Percentiles rank a stretch among this genome's conserved stretches.
Evolutionary conservation across 2,888 invertebrate species (phyloP).

Genomic region (Hecatera dysodea): DNA sequence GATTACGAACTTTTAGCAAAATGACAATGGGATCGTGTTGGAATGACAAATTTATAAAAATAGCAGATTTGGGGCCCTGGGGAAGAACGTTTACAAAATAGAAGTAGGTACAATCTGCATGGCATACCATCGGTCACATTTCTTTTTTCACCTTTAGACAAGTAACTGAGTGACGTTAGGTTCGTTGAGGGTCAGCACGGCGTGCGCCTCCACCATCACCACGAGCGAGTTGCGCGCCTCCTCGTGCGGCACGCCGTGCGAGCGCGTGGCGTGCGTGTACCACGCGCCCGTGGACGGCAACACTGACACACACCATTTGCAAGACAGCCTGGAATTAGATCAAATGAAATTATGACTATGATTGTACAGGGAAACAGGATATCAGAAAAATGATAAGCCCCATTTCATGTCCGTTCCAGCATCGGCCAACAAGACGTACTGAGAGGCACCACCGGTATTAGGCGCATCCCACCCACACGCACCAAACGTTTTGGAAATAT

Average conservation of each 20-base stretch:
- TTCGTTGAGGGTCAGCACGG: constrained; percentile 89
- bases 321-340: constrained; percentile 82
- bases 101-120: constrained; percentile 6
- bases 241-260: constrained; percentile 90
- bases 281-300: constrained; percentile 91
- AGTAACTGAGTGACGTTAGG: constrained; percentile 86
- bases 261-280: constrained; percentile 91
- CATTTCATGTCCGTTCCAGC: too few relatives aligned
- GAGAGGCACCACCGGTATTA: too few relatives aligned
- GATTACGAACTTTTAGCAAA: too few relatives aligned
- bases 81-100: constrained; percentile 1
- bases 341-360: neutral
- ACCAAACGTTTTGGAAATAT: too few relatives aligned
- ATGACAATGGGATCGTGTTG: too few relatives aligned
- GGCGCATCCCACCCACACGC: too few relatives aligned
- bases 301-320: constrained; percentile 90
- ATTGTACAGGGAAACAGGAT: too few relatives aligned
- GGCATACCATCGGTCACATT: constrained; percentile 26
- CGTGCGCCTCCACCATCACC: constrained; percentile 92
- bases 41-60: too few relatives aligned
- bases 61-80: too few relatives aligned
- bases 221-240: constrained; percentile 92
- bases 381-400: neutral
- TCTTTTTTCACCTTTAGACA: constrained; percentile 50
- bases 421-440: too few relatives aligned